These are phyloP conservation scores for Sminthurides aquaticus DNA, from an alignment of 2,888 invertebrate species.

Conservation along the genomic window DNA sequence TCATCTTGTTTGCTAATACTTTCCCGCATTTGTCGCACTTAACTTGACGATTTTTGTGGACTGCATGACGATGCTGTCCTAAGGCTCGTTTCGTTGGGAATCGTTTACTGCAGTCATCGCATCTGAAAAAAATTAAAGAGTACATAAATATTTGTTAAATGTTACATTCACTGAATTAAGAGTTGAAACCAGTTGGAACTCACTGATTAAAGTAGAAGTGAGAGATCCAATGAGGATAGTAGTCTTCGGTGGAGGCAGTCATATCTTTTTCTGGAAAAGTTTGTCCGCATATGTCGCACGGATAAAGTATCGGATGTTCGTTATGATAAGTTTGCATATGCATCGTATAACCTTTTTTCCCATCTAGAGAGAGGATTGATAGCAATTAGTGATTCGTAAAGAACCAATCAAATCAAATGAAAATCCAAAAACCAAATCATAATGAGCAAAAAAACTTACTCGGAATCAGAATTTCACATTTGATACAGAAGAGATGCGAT, in stretches of 20 bases:
- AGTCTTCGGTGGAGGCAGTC: slow-evolving; percentile 38
- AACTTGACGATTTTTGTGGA: slow-evolving; percentile 39
- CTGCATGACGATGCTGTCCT: slow-evolving; percentile 40
- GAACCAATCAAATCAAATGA: slow-evolving; percentile 1
- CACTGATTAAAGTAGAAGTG: slow-evolving; percentile 42
- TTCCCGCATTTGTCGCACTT: slow-evolving; percentile 30
- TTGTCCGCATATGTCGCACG: slow-evolving; percentile 41
- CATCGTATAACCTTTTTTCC: slow-evolving; percentile 33
- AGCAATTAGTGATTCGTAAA: slow-evolving; percentile 1
- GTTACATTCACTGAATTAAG: not conserved
- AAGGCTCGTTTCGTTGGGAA: slow-evolving; percentile 38
- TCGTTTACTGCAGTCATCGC: slow-evolving; percentile 39
- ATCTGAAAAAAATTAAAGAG: slow-evolving; percentile 24
- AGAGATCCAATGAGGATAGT: slow-evolving; percentile 41
- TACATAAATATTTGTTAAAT: not conserved
- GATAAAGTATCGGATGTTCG: slow-evolving; percentile 33
- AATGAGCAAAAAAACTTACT: slow-evolving; percentile 20
- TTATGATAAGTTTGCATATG: slow-evolving; percentile 36
- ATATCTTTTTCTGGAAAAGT: slow-evolving; percentile 37
- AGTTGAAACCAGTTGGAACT: too few species aligned
- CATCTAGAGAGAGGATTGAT: slow-evolving; percentile 31
- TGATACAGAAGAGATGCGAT: slow-evolving; percentile 35
- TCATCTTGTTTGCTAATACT: slow-evolving; percentile 28
- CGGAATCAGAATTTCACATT: slow-evolving; percentile 33
- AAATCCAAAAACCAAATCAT: not conserved